Percentiles rank a stretch among this genome's conserved stretches.
Evolutionary conservation across 30 jellyfish, hydroid and myxozoan genomes (phyloP).

Genomic region (Sanderia malayensis): DNA sequence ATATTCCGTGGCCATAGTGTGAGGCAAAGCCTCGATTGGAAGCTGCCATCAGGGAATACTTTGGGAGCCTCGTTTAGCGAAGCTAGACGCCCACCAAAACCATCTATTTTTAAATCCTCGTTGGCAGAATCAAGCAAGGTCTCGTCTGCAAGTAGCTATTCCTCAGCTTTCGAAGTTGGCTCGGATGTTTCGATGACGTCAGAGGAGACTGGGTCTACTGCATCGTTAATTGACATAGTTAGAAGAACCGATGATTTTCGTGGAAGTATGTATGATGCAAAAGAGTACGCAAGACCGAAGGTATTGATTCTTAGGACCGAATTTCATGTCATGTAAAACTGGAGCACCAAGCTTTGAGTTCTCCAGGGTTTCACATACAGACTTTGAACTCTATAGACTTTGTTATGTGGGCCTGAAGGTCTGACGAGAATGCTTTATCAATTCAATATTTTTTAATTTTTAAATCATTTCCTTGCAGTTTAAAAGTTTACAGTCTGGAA

Average conservation of each 20-base stretch:
- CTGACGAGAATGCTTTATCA: too few species aligned
- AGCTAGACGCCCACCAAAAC: conserved; percentile 28
- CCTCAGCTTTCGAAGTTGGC: conserved; percentile 40
- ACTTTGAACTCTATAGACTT: too few species aligned
- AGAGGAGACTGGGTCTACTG: conserved; percentile 43
- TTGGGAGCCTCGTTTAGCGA: conserved; percentile 53
- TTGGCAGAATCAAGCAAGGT: background rate
- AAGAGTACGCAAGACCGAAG: conserved; percentile 30
- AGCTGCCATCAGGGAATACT: conserved; percentile 76
- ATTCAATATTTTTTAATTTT: too few species aligned
- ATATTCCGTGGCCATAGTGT: conserved; percentile 78
- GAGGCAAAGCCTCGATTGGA: conserved; percentile 67
- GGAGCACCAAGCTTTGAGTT: too few species aligned
- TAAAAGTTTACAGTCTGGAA: conserved; percentile 17
- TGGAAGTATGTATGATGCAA: conserved; percentile 1
- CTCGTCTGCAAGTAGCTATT: conserved; percentile 24
- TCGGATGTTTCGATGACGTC: conserved; percentile 27
- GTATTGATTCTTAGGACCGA: conserved; percentile 3
- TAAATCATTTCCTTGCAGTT: conserved; percentile 10
- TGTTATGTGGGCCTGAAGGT: too few species aligned
- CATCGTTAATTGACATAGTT: conserved; percentile 39
- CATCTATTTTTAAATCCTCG: background rate
- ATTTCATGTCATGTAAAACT: too few species aligned
- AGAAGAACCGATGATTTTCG: background rate
- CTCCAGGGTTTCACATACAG: too few species aligned